phyloP scores from a whole-genome alignment of 2,888 invertebrate species.

The Ectobius pallidus region DNA sequence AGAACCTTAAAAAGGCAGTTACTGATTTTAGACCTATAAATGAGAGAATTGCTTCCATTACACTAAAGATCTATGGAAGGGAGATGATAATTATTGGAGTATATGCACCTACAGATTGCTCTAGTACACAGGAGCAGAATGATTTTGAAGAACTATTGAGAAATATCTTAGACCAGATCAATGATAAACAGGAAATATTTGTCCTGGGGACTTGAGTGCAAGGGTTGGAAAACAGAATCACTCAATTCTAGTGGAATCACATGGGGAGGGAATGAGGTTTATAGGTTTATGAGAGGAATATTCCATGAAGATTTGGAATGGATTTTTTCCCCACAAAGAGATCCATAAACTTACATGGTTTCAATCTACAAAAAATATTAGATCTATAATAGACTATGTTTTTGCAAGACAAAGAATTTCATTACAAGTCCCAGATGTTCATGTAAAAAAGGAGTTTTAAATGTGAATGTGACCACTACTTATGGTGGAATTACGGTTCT shows the following conservation, averaged over 20 bases:
- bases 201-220: constrained; percentile 10
- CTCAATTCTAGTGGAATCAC: neutral
- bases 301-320: constrained; percentile 7
- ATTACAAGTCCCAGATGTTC: neutral
- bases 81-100: constrained; percentile 7
- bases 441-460: neutral
- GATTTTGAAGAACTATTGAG: too few species aligned
- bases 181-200: neutral
- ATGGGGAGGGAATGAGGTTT: neutral
- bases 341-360: constrained; percentile 1
- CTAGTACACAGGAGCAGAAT: neutral
- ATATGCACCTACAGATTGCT: neutral
- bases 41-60: constrained; percentile 7
- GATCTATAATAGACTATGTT: neutral
- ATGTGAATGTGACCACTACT: neutral
- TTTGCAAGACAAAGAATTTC: neutral
- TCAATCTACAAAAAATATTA: neutral
- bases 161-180: neutral
- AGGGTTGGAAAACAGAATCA: neutral
- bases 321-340: neutral
- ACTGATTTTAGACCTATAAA: neutral
- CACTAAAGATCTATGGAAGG: constrained; percentile 3
- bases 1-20: neutral
- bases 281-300: neutral
- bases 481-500: neutral